Evolutionary conservation across 2,888 invertebrate species (phyloP).

Genomic region (Gisinianus flammeolus): DNA sequence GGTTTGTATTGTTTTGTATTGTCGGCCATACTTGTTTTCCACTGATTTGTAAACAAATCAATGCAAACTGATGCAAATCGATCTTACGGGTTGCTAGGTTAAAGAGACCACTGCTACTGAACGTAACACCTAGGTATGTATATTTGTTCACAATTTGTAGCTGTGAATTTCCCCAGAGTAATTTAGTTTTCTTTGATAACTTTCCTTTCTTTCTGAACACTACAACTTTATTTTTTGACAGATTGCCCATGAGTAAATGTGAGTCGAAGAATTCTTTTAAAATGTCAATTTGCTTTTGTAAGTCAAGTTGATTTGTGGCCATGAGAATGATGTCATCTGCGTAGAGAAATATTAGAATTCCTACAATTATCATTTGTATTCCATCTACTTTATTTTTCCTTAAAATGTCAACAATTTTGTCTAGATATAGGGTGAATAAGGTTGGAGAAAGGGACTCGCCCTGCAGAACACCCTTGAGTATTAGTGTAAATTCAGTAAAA

Average conservation of each 20-base stretch:
- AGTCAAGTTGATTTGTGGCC: neutral
- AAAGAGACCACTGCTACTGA: neutral
- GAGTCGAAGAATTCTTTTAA: neutral
- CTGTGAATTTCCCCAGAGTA: neutral
- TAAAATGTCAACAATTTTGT: neutral
- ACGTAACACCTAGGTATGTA: slow-evolving; percentile 4
- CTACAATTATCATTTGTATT: neutral
- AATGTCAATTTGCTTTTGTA: neutral
- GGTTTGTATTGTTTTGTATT: no score
- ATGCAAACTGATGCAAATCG: no score
- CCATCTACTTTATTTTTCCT: neutral
- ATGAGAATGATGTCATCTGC: neutral
- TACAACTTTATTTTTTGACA: neutral
- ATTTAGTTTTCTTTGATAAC: neutral
- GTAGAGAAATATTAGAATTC: neutral
- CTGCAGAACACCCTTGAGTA: slow-evolving; percentile 22
- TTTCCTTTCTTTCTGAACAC: neutral
- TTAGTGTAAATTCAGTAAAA: no score
- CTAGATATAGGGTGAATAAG: slow-evolving; percentile 13
- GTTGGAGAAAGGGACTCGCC: slow-evolving; percentile 27
- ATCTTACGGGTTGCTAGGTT: neutral
- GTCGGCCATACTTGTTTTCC: no score
- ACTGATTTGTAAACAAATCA: no score
- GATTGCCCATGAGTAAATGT: neutral
- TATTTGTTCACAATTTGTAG: neutral